Evolutionary conservation across 2,888 invertebrate genomes (phyloP), one percentile per base, ranked within the genome.

Genomic region (Spodoptera littoralis): DNA sequence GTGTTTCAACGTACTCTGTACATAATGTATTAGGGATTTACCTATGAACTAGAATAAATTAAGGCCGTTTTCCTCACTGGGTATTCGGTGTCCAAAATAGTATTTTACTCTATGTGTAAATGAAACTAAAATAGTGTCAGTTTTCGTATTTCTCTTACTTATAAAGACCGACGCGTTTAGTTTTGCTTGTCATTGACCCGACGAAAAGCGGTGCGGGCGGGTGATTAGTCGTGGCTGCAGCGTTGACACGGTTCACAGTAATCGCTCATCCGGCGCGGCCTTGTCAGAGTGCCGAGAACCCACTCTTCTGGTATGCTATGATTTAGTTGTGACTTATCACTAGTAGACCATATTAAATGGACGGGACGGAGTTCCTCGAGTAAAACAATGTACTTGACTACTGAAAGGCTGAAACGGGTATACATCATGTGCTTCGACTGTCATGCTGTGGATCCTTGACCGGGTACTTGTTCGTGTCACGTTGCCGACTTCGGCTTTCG

Each of bases 201-300:
- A 77, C 80, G 82, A 84, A 83, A 82, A 68, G 81, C 74, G 77
- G 81, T 79, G 84, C 88, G 87, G 86, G 82, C 84, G 84, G 82
- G 72, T 85, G 86, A 90, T 91, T 90, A 87, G 88, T 83, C 81
- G 84, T 86, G 88, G 86, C 85, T 89, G 88, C 87, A 86, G 79
- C 83, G 87, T 83, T 90, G 91, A 90, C 92, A 91, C 84, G 88
- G 89, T 89, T 90, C 88, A 86, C 89, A 87, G 88, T 89, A 87
- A 90, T 88, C 90, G 88, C 85, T 91, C 90, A 90, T 91, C 91
- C 90, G 88, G 84, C 80, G 86, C 85, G 89, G 87, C 92, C 92
- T 92, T 90, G 90, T 84, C 83, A 81, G 75, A 73, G 78, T 73
- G 68, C 63, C 70, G 70, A 65, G 63, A 68, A 70, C 60, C 58